These are phyloP conservation scores for Sebastes kiyomatsui DNA, from an alignment of 2,797 vertebrate species.

Conservation along the genomic window DNA sequence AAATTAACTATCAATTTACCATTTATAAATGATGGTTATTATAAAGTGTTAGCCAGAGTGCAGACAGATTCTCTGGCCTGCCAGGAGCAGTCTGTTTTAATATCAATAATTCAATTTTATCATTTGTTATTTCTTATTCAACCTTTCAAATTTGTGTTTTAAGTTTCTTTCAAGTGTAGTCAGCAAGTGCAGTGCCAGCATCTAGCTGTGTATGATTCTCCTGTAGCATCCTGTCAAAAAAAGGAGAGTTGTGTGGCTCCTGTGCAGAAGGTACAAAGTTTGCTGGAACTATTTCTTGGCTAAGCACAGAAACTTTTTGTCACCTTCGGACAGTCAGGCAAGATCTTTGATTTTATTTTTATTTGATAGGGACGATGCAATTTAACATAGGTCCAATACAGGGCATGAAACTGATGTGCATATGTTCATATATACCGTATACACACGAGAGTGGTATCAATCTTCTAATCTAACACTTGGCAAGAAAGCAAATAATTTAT, in stretches of 20 bases:
- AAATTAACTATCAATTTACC: too few species aligned
- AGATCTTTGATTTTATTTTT: neutral
- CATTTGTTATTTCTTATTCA: neutral
- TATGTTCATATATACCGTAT: neutral
- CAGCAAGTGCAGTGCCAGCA: neutral
- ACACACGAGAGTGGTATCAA: neutral
- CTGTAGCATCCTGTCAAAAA: neutral
- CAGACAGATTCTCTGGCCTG: too few species aligned
- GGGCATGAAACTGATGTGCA: too few species aligned
- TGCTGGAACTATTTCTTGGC: neutral
- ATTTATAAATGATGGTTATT: too few species aligned
- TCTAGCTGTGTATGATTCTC: neutral
- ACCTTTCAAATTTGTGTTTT: neutral
- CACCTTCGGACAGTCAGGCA: neutral
- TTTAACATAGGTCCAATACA: too few species aligned
- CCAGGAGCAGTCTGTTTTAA: too few species aligned
- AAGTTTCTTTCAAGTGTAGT: neutral
- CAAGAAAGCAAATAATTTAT: neutral
- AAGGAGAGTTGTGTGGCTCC: neutral
- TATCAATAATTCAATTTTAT: neutral
- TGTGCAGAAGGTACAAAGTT: neutral
- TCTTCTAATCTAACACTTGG: neutral
- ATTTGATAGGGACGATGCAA: too few species aligned
- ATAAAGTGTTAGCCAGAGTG: too few species aligned
- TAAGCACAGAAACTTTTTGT: too few species aligned